Conservation (phyloP, 2,888 invertebrate genomes). For the Emmelina monodactyla region DNA sequence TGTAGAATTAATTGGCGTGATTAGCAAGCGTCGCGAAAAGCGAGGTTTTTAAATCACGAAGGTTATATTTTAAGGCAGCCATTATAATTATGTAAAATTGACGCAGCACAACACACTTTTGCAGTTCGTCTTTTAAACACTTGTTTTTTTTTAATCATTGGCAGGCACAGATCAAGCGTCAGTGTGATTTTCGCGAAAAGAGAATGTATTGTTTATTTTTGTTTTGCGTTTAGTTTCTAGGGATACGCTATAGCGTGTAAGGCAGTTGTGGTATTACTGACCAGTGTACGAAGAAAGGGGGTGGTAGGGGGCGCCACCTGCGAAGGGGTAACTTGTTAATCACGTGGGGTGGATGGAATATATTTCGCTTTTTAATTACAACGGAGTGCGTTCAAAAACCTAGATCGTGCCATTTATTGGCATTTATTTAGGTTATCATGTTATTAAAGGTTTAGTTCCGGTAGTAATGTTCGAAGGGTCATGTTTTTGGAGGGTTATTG, state of each 20-base stretch:
- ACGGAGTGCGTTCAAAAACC: constrained; percentile 44
- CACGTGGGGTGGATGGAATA: constrained; percentile 57
- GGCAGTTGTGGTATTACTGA: constrained; percentile 52
- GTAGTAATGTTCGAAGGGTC: constrained; percentile 4
- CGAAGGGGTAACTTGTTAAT: constrained; percentile 39
- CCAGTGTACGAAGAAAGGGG: constrained; percentile 53
- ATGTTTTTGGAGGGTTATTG: background rate
- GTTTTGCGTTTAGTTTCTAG: constrained; percentile 57
- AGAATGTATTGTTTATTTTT: constrained; percentile 48
- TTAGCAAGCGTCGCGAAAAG: constrained; percentile 12
- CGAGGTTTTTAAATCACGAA: constrained; percentile 25
- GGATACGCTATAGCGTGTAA: constrained; percentile 49
- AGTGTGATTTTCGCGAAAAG: constrained; percentile 8
- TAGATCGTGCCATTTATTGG: constrained; percentile 30
- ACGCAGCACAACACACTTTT: constrained; percentile 19
- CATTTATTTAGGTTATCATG: constrained; percentile 30
- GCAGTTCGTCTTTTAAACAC: constrained; percentile 16
- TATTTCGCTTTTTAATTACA: constrained; percentile 60
- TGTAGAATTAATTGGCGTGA: constrained; percentile 2
- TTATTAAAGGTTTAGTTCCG: constrained; percentile 11
- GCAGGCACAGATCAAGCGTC: background rate
- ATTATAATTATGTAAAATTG: constrained; percentile 24
- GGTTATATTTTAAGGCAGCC: constrained; percentile 33
- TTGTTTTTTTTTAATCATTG: constrained; percentile 2
- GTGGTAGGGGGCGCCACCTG: constrained; percentile 20